A percentile compares a stretch with the other conserved stretches of the same genome.
phyloP scores from a whole-genome alignment of 2,888 invertebrate genomes.

The Hirtodrosophila confusa region DNA sequence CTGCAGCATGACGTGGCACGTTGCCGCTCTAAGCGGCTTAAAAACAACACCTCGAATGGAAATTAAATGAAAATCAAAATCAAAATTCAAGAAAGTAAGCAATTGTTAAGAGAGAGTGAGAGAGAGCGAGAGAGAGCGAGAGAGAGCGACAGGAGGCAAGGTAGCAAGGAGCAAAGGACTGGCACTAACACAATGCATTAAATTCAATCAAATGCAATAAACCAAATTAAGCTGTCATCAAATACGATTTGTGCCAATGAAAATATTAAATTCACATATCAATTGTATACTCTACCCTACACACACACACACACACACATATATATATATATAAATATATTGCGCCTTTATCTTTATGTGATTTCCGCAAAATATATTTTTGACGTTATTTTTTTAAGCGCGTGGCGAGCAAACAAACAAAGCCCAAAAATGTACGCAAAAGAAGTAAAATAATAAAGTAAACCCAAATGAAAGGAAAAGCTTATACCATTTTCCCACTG shows the following conservation, averaged over 20 bases:
- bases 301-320: background rate
- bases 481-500: conserved; percentile 34
- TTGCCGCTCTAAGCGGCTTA: conserved; percentile 47
- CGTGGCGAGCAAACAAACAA: conserved; percentile 43
- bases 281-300: conserved; percentile 4
- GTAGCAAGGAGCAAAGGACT: background rate
- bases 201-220: conserved; percentile 66
- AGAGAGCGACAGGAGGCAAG: background rate
- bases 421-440: conserved; percentile 5
- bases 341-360: conserved; percentile 34
- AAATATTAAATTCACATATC: conserved; percentile 38
- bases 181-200: conserved; percentile 17
- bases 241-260: conserved; percentile 55
- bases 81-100: conserved; percentile 11
- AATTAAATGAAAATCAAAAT: conserved; percentile 15
- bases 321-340: conserved; percentile 3
- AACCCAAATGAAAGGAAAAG: conserved; percentile 34
- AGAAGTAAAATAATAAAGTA: conserved; percentile 10
- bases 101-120: background rate
- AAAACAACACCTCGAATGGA: conserved; percentile 7
- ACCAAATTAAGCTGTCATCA: conserved; percentile 60
- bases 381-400: conserved; percentile 37
- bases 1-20: conserved; percentile 39
- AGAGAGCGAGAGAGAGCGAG: too few relatives aligned
- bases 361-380: conserved; percentile 30